These are phyloP conservation scores for Serripes groenlandicus DNA, from an alignment of 2,888 invertebrate genomes.

Conservation along the genomic window DNA sequence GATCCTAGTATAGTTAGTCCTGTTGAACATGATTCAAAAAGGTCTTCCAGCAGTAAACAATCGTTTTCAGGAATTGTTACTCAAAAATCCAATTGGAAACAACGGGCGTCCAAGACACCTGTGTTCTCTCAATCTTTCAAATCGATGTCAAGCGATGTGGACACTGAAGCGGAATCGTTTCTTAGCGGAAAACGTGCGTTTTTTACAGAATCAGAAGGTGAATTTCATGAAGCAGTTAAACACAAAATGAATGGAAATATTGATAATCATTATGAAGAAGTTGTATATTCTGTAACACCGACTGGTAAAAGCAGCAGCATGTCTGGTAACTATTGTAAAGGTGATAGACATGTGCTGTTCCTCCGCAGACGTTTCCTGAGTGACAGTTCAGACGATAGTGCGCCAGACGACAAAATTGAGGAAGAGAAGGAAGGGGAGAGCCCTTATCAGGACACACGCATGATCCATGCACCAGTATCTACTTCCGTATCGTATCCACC, in stretches of 20 bases:
- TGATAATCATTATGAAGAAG: constrained; percentile 10
- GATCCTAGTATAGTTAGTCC: constrained; percentile 36
- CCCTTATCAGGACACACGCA: constrained; percentile 8
- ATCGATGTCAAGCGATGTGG: neutral
- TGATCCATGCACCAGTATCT: constrained; percentile 34
- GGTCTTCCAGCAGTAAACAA: neutral
- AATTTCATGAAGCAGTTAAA: constrained; percentile 14
- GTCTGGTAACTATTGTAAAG: neutral
- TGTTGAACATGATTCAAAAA: constrained; percentile 39
- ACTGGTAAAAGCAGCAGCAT: constrained; percentile 1
- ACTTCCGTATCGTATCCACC: constrained; percentile 34
- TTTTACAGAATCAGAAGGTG: constrained; percentile 5
- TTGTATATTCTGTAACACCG: neutral
- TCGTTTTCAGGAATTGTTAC: constrained; percentile 24
- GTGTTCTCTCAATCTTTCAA: neutral
- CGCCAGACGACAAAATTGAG: neutral
- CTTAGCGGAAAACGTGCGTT: constrained; percentile 1
- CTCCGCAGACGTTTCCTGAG: constrained; percentile 1
- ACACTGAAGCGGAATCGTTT: neutral
- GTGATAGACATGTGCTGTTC: constrained; percentile 6
- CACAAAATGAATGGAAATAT: constrained; percentile 5
- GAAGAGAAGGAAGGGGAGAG: neutral
- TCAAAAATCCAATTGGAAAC: constrained; percentile 22
- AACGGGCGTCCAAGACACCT: neutral
- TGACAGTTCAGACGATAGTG: constrained; percentile 10